phyloP scores from a whole-genome alignment of 2,888 invertebrate genomes.

The Gibbula magus region DNA sequence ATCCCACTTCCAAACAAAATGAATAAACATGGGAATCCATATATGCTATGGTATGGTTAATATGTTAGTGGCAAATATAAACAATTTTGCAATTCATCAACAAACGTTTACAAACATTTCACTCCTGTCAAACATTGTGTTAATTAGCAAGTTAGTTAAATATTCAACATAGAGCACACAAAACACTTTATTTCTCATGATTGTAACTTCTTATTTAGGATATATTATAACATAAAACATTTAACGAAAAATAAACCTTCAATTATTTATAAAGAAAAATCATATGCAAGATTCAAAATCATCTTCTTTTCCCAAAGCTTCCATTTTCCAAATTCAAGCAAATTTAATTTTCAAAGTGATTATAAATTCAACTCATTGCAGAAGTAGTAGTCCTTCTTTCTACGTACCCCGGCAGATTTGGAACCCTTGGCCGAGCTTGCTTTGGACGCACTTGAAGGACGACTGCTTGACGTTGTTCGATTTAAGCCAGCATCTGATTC shows the following conservation, averaged over 20 bases:
- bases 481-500: conserved; percentile 17
- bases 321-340: too few relatives aligned
- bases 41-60: neutral
- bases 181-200: neutral
- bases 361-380: too few relatives aligned
- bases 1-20: neutral
- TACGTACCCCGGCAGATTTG: conserved; percentile 39
- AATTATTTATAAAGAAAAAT: too few relatives aligned
- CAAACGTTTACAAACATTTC: neutral
- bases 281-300: too few relatives aligned
- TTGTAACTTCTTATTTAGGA: neutral
- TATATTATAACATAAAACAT: neutral
- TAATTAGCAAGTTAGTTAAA: neutral
- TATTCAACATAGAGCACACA: neutral
- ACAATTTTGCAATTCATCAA: too few relatives aligned
- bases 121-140: neutral
- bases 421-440: conserved; percentile 27
- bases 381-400: too few relatives aligned
- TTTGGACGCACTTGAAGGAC: conserved; percentile 28
- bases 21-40: neutral
- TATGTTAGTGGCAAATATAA: too few relatives aligned
- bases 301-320: too few relatives aligned
- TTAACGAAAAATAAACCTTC: neutral
- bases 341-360: too few relatives aligned
- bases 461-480: conserved; percentile 12